These are phyloP conservation scores for Silurus asotus DNA, from an alignment of 2,113 vertebrate species.

Conservation along the genomic window DNA sequence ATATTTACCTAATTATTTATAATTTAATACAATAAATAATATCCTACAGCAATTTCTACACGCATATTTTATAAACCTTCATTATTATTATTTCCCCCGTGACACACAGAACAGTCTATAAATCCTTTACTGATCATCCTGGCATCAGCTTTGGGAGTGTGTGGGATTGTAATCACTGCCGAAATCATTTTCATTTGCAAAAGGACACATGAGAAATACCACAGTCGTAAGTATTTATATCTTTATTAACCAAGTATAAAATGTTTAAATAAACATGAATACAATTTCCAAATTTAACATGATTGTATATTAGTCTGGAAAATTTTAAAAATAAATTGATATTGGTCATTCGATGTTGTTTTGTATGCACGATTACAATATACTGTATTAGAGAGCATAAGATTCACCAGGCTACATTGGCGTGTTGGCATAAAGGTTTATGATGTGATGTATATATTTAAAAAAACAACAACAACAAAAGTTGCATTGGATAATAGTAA, in stretches of 20 bases:
- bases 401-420: no score
- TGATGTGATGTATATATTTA: no score
- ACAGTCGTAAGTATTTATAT: background rate
- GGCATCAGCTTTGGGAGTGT: constrained; percentile 6
- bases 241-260: background rate
- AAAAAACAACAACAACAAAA: no score
- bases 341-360: background rate
- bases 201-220: background rate
- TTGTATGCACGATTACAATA: background rate
- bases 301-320: background rate
- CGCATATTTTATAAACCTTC: no score
- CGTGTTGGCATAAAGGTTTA: no score
- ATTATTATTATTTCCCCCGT: background rate
- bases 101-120: background rate
- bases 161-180: constrained; percentile 13
- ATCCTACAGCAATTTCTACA: no score
- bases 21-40: no score
- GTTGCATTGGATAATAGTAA: no score
- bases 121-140: constrained; percentile 6
- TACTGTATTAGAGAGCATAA: no score
- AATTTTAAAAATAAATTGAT: background rate
- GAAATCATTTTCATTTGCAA: background rate
- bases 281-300: no score
- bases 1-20: no score
- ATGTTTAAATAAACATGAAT: background rate